Evolutionary conservation across 1,140 invertebrate genomes (phyloP), one percentile per base, ranked within the genome.

Genomic region (Solen grandis): DNA sequence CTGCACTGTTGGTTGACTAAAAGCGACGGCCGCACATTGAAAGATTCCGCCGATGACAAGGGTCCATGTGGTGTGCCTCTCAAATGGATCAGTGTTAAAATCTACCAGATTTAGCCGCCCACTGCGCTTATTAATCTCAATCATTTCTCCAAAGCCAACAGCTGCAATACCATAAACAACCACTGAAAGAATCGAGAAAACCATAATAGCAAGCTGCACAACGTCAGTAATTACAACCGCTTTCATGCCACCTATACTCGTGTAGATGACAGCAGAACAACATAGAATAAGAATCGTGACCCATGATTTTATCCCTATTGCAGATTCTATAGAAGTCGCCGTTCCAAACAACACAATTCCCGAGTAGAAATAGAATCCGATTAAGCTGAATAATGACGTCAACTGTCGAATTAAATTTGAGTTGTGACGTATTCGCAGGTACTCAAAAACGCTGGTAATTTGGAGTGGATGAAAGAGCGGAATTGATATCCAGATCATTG

Each of bases 1-100:
- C 50, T 77, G 74, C 60, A 77, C 63, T 65, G 74, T 59, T 27
- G 62, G 50, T 52, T 77, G 74, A 5, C 13, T 52, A 66, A 36
- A 65, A n/a, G 55, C 10, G 10, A 22, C 25, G 10, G 10, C 55
- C 8, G 22, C 10, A 29, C 8, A 59, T 22, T 10, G 19, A 10
- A n/a, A 22, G 25, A 10, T 29, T 22, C 27, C 19, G 10, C 55
- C 55, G 10, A 59, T 13, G 27, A 29, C 22, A 10, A 59, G 8
- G 19, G 55, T 13, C 55, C 55, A 59, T 10, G 25, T 13, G 8
- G 55, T 59, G 22, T 59, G 55, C 25, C 55, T 59, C 5, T 13
- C 27, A 29, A 13, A 22, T 22, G 55, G 55, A 22, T 59, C 25
- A 13, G 22, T 10, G 22, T 59, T 22, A 29, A 59, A 59, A 59